phyloP scores from a whole-genome alignment of 2,113 vertebrate genomes.

The Ibidorhyncha struthersii region DNA sequence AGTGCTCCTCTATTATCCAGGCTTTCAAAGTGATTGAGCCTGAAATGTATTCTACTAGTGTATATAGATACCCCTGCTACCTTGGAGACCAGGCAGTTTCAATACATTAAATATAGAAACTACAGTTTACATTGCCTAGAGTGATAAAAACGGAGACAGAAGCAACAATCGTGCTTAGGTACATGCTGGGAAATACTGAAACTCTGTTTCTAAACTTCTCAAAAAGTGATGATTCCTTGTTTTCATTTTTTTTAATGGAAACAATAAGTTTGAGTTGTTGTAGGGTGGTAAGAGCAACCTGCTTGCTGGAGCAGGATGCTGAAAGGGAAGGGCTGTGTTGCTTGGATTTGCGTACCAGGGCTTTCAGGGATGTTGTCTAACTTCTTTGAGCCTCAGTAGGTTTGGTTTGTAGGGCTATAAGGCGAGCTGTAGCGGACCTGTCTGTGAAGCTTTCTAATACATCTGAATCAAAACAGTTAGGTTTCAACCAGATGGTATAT shows the following conservation, averaged over 20 bases:
- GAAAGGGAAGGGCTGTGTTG: not conserved
- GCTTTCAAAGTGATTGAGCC: conserved; percentile 72
- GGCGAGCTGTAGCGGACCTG: not conserved
- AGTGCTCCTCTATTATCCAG: conserved; percentile 62
- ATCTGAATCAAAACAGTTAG: not conserved
- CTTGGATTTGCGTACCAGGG: accelerated
- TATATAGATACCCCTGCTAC: conserved; percentile 47
- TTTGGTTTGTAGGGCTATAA: not conserved
- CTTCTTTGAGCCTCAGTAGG: not conserved
- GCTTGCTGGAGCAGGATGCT: not conserved
- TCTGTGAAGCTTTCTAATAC: not conserved
- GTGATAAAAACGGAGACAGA: conserved; percentile 45
- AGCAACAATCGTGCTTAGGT: not conserved
- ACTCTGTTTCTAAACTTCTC: not conserved
- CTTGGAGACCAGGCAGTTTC: conserved; percentile 63
- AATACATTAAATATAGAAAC: conserved; percentile 52
- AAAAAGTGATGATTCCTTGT: not conserved
- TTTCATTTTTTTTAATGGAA: not conserved
- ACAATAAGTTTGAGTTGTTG: not conserved
- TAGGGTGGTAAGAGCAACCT: not conserved
- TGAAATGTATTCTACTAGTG: conserved; percentile 52
- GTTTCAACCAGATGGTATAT: not conserved
- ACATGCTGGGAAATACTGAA: not conserved
- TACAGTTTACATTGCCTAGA: conserved; percentile 48
- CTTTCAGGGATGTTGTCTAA: not conserved